Evolutionary conservation across 1,140 invertebrate species (phyloP).

Genomic region (Drosophila kurseongensis): DNA sequence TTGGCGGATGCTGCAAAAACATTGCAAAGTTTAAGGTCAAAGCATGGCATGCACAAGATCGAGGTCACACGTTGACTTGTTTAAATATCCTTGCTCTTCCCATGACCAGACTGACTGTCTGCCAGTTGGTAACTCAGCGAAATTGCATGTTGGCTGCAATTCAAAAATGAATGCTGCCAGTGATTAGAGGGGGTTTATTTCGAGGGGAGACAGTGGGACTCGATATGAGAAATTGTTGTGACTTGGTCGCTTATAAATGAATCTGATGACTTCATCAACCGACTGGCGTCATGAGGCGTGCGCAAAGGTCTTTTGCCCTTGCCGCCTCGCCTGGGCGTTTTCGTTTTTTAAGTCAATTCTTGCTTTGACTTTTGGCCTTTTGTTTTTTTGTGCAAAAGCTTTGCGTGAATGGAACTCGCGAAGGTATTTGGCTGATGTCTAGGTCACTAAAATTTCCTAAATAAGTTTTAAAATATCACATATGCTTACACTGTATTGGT

Average conservation of each 20-base stretch:
- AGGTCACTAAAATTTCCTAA: neutral
- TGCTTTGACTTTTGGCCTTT: constrained; percentile 22
- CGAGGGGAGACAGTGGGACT: neutral
- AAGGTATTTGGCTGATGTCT: neutral
- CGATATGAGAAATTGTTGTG: constrained; percentile 24
- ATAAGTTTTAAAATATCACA: neutral
- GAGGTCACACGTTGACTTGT: neutral
- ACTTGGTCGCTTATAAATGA: constrained; percentile 30
- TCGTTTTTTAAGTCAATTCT: constrained; percentile 13
- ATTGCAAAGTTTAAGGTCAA: constrained; percentile 66
- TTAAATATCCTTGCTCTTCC: constrained; percentile 16
- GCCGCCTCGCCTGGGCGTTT: constrained; percentile 1
- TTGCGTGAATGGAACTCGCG: neutral
- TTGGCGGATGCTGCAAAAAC: constrained; percentile 7
- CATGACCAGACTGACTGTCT: constrained; percentile 8
- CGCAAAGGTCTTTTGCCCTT: constrained; percentile 35
- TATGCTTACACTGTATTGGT: neutral
- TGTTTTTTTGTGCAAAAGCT: neutral
- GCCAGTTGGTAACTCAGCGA: no score
- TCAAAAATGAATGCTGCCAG: constrained; percentile 30
- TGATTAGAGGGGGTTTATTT: constrained; percentile 8
- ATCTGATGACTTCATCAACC: constrained; percentile 64
- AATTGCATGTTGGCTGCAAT: constrained; percentile 34
- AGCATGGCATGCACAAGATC: neutral
- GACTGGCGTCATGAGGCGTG: constrained; percentile 37